phyloP scores from a whole-genome alignment of 1,140 invertebrate genomes.

The Planococcus citri region DNA sequence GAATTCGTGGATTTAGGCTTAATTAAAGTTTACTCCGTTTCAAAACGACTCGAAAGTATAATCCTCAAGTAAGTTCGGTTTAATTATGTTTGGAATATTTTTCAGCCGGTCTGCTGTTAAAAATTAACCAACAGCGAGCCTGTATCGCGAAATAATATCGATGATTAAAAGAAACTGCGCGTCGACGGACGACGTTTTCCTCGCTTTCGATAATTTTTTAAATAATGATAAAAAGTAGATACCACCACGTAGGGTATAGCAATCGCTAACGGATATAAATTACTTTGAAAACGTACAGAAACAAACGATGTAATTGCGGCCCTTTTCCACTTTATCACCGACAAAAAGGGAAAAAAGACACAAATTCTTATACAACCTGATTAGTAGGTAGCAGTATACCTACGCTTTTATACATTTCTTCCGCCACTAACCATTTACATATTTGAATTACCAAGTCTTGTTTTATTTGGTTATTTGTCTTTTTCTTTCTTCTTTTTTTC shows the following conservation, averaged over 20 bases:
- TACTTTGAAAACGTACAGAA: not conserved
- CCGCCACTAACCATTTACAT: not conserved
- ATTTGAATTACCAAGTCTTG: not conserved
- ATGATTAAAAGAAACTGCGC: not conserved
- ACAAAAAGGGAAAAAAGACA: not conserved
- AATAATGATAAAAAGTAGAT: not conserved
- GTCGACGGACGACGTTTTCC: no score
- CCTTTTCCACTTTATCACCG: not conserved
- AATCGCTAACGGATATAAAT: not conserved
- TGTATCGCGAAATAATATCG: not conserved
- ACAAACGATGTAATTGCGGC: not conserved
- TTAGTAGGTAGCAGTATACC: no score
- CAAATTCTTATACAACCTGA: not conserved
- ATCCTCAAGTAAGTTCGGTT: not conserved
- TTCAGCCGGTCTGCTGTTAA: not conserved
- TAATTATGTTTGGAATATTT: not conserved
- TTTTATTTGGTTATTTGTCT: no score
- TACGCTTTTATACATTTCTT: not conserved
- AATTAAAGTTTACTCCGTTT: constrained; percentile 4
- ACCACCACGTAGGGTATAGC: no score
- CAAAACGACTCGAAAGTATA: not conserved
- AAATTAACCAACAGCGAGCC: not conserved
- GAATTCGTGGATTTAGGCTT: constrained; percentile 6
- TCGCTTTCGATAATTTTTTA: not conserved
- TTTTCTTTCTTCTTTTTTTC: not conserved